phyloP scores from a whole-genome alignment of 2,888 invertebrate species.

The Liodrosophila aerea region DNA sequence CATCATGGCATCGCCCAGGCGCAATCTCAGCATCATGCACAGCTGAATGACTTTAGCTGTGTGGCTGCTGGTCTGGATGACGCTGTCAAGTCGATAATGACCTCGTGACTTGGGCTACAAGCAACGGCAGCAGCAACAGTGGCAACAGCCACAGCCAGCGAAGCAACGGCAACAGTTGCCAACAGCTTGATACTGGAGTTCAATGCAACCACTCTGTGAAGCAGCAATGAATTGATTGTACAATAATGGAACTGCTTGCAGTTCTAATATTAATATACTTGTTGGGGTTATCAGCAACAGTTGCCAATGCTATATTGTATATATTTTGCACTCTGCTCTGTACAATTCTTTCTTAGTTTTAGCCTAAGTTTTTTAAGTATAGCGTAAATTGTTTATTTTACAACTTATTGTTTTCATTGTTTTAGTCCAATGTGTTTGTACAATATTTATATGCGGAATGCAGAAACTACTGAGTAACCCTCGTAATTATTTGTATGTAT shows the following conservation, averaged over 20 bases:
- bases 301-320: slow-evolving; percentile 24
- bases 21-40: slow-evolving; percentile 54
- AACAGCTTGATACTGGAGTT: slow-evolving; percentile 79
- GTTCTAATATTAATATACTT: slow-evolving; percentile 31
- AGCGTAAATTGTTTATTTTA: slow-evolving; percentile 66
- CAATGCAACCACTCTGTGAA: slow-evolving; percentile 75
- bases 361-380: slow-evolving; percentile 51
- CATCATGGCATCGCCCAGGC: slow-evolving; percentile 55
- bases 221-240: slow-evolving; percentile 57
- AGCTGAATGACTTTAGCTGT: slow-evolving; percentile 82
- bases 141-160: slow-evolving; percentile 21
- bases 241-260: slow-evolving; percentile 33
- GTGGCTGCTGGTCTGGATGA: slow-evolving; percentile 83
- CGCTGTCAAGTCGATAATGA: slow-evolving; percentile 84
- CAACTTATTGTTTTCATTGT: slow-evolving; percentile 55
- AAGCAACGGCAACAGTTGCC: slow-evolving; percentile 42
- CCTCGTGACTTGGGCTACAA: slow-evolving; percentile 82
- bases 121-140: slow-evolving; percentile 20
- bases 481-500: slow-evolving; percentile 47
- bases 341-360: slow-evolving; percentile 54
- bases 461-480: slow-evolving; percentile 11
- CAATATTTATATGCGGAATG: slow-evolving; percentile 39
- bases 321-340: slow-evolving; percentile 51
- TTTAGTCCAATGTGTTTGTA: slow-evolving; percentile 74
- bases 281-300: too few relatives aligned